Evolutionary conservation across 1,140 invertebrate genomes (phyloP), one percentile per base, ranked within the genome.

Genomic region (Mercenaria mercenaria): DNA sequence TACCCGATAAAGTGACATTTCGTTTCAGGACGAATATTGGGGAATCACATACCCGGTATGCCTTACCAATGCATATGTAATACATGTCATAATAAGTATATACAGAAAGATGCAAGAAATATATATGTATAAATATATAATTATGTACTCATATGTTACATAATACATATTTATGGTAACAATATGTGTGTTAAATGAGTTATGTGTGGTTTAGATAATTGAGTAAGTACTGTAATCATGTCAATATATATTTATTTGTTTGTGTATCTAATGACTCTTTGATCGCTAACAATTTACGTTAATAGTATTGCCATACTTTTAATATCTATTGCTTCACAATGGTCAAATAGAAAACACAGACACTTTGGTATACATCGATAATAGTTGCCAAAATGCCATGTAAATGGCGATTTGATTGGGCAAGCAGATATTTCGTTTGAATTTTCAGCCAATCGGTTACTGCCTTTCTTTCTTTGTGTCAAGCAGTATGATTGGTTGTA

Each of bases 11-110:
- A 15, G 43, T 47, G 43, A 47, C 34, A 37, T 29, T 79, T 32
- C 18, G 37, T 87, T 87, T 43, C 85, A 87, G 85, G 85, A 87
- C 0, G 72, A 79, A 23, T 52, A 39, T 20, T 87, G 85, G 85
- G 74, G 32, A 29, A 20, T 18, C 29, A 13, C 39, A 3, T 76
- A 47, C 39, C 72, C 85, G 85, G 85, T 87, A 87, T 64, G 85
- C 26, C 34, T 23, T 43, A 23, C 13, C 20, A 56, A 37, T 56
- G 47, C 76, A 79, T 34, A 47, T 39, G 11, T 20, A 56, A 23
- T 79, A 79, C n/a, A 79, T n/a, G 56, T 79, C 6, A 39, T 72
- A 41, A 4, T 39, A 39, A 4, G 8, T 39, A 72, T 64, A 64
- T 29, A 72, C 67, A 72, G 67, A 72, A 72, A 20, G 23, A 72